Conservation (phyloP, 2,888 invertebrate genomes). For the Coleophora flavipennella region DNA sequence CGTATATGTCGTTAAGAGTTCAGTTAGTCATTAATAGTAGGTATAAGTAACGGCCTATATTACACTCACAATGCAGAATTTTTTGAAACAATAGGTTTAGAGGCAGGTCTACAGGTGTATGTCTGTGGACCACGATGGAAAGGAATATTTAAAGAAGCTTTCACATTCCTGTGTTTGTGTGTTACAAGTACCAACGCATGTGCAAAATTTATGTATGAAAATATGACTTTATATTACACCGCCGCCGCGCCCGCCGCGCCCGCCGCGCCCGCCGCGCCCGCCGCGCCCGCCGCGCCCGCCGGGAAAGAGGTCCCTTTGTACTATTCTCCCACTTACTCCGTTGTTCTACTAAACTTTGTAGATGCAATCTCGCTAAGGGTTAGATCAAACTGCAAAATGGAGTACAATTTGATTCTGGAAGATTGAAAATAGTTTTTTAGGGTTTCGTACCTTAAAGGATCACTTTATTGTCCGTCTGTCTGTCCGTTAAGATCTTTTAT, state of each 20-base stretch:
- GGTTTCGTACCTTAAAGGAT: no score
- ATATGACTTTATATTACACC: slow-evolving; percentile 37
- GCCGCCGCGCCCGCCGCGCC: no score
- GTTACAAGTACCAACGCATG: slow-evolving; percentile 41
- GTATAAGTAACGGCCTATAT: no score
- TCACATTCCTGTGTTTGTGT: slow-evolving; percentile 47
- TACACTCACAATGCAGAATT: no score
- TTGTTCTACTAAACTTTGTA: slow-evolving; percentile 6
- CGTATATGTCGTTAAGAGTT: no score
- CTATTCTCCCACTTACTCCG: slow-evolving; percentile 19
- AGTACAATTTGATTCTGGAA: no score
- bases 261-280: no score
- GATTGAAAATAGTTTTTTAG: no score
- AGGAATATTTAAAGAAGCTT: slow-evolving; percentile 66
- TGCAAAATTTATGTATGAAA: slow-evolving; percentile 55
- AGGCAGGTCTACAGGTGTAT: background rate
- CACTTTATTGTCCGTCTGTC: no score
- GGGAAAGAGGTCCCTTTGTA: slow-evolving; percentile 24
- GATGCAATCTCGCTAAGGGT: background rate
- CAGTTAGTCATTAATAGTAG: no score
- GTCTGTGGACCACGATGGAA: slow-evolving; percentile 42
- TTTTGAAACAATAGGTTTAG: background rate
- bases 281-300: no score
- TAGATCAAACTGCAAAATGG: background rate
- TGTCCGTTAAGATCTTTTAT: no score